Conservation (phyloP, 2,888 invertebrate species). For the Melieria omissa region DNA sequence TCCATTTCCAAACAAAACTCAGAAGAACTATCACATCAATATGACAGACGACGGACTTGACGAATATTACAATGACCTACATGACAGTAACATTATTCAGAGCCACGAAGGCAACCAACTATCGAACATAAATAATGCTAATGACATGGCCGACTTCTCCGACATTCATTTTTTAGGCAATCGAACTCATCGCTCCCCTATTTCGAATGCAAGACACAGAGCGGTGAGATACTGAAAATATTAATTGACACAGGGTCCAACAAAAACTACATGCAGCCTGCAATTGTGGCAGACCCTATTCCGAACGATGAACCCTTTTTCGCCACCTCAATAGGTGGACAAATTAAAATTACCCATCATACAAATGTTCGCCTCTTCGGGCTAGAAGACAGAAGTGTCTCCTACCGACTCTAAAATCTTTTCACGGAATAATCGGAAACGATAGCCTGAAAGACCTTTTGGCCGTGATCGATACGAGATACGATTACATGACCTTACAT, state of each 20-base stretch:
- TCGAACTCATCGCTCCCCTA: constrained; percentile 19
- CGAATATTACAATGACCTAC: neutral
- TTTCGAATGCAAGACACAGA: constrained; percentile 14
- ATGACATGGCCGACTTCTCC: constrained; percentile 4
- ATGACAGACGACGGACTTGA: neutral
- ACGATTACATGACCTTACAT: constrained; percentile 27
- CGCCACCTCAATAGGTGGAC: constrained; percentile 12
- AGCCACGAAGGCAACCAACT: neutral
- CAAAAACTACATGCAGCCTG: constrained; percentile 2
- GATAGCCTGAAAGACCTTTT: constrained; percentile 19
- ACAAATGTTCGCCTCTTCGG: constrained; percentile 21
- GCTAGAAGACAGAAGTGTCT: constrained; percentile 7
- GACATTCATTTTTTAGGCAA: constrained; percentile 25
- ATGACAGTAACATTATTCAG: neutral
- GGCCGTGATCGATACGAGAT: constrained; percentile 27
- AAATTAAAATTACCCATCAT: constrained; percentile 18
- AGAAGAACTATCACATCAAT: neutral
- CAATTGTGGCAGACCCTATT: neutral
- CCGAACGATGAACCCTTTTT: constrained; percentile 5
- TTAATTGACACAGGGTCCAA: constrained; percentile 20
- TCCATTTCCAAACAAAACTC: too few relatives aligned
- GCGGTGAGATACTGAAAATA: constrained; percentile 15
- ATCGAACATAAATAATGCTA: neutral
- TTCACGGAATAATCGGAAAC: constrained; percentile 28
- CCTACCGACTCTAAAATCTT: constrained; percentile 26